Percentiles rank a stretch among this genome's conserved stretches.
Conservation (phyloP, 2,113 vertebrate genomes). For the Petroica traversi region DNA sequence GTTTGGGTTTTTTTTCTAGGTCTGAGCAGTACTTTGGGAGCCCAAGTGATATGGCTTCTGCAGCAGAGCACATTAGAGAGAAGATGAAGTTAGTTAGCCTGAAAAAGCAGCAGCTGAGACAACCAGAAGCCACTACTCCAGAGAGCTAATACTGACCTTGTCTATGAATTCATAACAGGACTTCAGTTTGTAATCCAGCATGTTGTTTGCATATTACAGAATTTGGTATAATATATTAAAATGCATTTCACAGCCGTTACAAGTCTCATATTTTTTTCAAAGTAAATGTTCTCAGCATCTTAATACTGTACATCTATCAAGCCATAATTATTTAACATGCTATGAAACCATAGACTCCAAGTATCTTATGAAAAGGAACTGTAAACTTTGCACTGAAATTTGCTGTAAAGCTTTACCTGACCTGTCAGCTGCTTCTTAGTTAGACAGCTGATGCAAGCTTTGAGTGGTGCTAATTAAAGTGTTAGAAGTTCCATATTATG, state of each 20-base stretch:
- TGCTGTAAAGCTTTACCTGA: conserved; percentile 81
- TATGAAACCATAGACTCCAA: conserved; percentile 76
- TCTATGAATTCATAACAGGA: conserved; percentile 46
- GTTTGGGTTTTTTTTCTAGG: conserved; percentile 67
- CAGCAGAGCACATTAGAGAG: conserved; percentile 91
- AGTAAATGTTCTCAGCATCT: conserved; percentile 66
- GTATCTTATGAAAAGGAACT: conserved; percentile 72
- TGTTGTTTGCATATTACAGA: conserved; percentile 62
- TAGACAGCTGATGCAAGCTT: conserved; percentile 79
- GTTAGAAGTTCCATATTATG: conserved; percentile 74
- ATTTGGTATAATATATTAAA: conserved; percentile 65
- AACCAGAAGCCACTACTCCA: conserved; percentile 68
- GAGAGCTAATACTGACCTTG: conserved; percentile 78
- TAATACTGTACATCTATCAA: conserved; percentile 75
- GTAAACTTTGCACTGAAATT: conserved; percentile 78
- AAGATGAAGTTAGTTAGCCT: conserved; percentile 92
- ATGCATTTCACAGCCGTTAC: conserved; percentile 69
- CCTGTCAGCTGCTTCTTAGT: conserved; percentile 70
- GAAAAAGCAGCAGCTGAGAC: conserved; percentile 85
- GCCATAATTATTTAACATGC: conserved; percentile 80
- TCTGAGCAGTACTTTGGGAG: conserved; percentile 95
- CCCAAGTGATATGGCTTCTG: conserved; percentile 89
- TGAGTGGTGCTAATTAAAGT: conserved; percentile 86
- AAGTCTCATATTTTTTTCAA: conserved; percentile 60
- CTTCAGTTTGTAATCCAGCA: conserved; percentile 69